phyloP scores from a whole-genome alignment of 2,888 invertebrate species.

The Brachylomia viminalis region DNA sequence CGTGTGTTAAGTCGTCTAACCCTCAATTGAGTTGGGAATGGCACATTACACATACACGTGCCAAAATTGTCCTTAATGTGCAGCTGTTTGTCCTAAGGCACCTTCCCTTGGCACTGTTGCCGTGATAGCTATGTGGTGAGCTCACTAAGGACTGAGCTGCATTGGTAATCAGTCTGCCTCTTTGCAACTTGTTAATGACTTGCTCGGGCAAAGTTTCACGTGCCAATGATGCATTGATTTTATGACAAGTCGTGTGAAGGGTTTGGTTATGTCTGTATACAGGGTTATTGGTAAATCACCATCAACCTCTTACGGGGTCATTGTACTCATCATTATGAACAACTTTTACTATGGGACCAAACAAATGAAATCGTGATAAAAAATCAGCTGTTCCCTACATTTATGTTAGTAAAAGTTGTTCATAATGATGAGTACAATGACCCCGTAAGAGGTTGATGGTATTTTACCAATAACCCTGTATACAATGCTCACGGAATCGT shows the following conservation, averaged over 20 bases:
- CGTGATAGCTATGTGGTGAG: constrained; percentile 29
- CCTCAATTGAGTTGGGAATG: constrained; percentile 11
- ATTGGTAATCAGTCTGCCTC: constrained; percentile 41
- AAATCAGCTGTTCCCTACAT: too few species aligned
- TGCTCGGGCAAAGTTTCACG: constrained; percentile 24
- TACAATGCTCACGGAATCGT: too few species aligned
- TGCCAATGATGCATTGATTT: constrained; percentile 13
- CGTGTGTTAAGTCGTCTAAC: background rate
- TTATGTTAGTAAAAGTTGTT: too few species aligned
- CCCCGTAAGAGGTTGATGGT: too few species aligned
- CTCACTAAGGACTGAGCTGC: constrained; percentile 36
- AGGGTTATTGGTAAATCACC: too few species aligned
- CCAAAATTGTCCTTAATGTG: constrained; percentile 24
- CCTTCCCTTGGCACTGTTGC: constrained; percentile 52
- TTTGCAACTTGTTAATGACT: constrained; percentile 22
- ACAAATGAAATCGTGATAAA: too few species aligned
- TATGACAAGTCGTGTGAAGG: background rate
- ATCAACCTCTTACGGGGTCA: too few species aligned
- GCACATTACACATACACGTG: constrained; percentile 24
- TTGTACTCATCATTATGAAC: too few species aligned
- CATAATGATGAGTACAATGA: too few species aligned
- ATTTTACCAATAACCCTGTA: too few species aligned
- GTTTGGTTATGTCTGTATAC: background rate
- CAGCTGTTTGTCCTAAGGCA: constrained; percentile 47
- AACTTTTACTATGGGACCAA: too few species aligned